Evolutionary conservation across 2,888 invertebrate species (phyloP), one percentile per base, ranked within the genome.

Genomic region (Tipula lateralis): DNA sequence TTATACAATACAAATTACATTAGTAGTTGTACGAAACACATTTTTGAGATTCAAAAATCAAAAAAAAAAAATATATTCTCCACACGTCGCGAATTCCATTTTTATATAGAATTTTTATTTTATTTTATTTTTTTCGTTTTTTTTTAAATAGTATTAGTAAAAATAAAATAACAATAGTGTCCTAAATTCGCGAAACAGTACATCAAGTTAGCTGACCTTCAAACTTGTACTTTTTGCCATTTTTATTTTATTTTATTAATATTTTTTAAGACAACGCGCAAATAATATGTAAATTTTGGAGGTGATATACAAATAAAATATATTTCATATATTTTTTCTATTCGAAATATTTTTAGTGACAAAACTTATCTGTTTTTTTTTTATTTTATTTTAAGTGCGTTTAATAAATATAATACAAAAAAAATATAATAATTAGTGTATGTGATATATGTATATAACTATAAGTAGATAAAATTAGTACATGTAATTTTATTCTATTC

Each of bases 171-270:
- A 83, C 83, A 83, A 83, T 84, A 44, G 84, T 84, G 84, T 84
- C 84, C 84, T 84, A 84, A 84, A 84, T 84, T 84, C 84, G 84
- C 84, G 50, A 84, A 84, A 84, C 44, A 84, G 84, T 84, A 84
- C 84, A 84, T 84, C 84, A 44, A 84, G 34, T 84, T 44, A 84
- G 34, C 84, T 84, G 84, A 84, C 84, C 84, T 84, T 84, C 84
- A 84, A 84, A 84, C 84, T 84, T 84, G 50, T 84, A 84, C 84
- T 84, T 84, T 84, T 84, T 84, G 24, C 24, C 32, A 24, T 84
- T 84, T 84, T 84, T 83, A 32, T 83, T 83, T 83, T 83, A 34
- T 83, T 36, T 83, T 83, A 29, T 83, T 83, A 36, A 83, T 24
- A 19, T 83, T 39, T 84, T 84, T 50, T 84, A 44, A 83, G 83